These are phyloP conservation scores for Tetrax tetrax DNA, from an alignment of 2,113 vertebrate species.

Conservation along the genomic window DNA sequence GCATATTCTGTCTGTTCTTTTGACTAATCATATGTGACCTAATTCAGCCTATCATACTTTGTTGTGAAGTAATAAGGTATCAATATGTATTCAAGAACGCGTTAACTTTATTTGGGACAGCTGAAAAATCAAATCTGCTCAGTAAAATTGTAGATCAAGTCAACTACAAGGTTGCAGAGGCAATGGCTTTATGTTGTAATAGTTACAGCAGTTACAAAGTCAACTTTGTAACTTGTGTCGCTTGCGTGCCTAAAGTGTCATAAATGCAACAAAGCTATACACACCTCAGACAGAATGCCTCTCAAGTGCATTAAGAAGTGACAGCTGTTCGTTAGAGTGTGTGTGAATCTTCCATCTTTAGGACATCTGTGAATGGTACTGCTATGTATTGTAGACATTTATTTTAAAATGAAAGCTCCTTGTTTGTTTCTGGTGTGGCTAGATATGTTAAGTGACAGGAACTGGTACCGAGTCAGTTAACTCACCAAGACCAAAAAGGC, in stretches of 20 bases:
- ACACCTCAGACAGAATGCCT: background rate
- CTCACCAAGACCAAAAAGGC: background rate
- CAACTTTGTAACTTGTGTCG: background rate
- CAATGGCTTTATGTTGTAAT: background rate
- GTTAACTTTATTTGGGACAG: background rate
- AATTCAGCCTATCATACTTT: background rate
- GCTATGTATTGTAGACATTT: background rate
- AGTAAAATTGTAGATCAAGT: background rate
- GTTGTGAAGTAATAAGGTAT: background rate
- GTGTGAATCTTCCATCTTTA: background rate
- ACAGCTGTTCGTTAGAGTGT: background rate
- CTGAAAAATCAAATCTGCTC: slow-evolving; percentile 20
- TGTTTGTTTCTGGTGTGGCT: background rate
- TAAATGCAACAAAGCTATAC: background rate
- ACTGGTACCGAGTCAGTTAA: background rate
- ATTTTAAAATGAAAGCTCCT: background rate
- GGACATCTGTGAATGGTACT: background rate
- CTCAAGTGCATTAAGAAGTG: background rate
- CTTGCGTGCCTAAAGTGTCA: background rate
- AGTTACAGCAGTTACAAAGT: background rate
- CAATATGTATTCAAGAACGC: background rate
- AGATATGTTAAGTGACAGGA: background rate
- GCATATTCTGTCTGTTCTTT: background rate
- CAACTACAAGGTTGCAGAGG: background rate
- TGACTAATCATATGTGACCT: background rate